phyloP scores from a whole-genome alignment of 2,797 vertebrate genomes.

The Hydrolagus colliei region DNA sequence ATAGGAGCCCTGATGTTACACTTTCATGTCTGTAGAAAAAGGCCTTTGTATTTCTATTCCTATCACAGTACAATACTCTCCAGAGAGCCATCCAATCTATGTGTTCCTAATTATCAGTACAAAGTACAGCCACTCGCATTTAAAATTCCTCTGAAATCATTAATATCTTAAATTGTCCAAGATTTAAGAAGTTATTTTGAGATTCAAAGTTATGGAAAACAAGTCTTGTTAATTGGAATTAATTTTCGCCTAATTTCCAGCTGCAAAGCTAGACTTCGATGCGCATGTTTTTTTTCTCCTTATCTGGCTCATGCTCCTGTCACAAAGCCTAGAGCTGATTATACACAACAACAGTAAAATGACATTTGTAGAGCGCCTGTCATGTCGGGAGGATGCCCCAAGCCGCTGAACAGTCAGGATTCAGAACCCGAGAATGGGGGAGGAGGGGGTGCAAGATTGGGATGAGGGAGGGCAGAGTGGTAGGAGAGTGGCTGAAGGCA shows the following conservation, averaged over 20 bases:
- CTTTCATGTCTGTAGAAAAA: conserved; percentile 25
- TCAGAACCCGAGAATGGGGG: no score
- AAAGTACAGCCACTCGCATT: conserved; percentile 35
- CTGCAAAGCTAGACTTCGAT: not conserved
- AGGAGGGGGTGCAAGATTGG: no score
- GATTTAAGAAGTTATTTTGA: conserved; percentile 42
- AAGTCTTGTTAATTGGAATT: conserved; percentile 2
- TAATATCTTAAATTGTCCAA: conserved; percentile 52
- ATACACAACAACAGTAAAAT: no score
- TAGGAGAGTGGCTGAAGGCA: no score
- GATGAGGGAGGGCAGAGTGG: no score
- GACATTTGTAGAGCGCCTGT: no score
- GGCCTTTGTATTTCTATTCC: not conserved
- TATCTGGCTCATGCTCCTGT: not conserved
- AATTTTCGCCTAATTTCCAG: not conserved
- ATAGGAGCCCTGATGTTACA: conserved; percentile 31
- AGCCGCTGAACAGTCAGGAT: no score
- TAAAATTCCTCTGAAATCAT: conserved; percentile 50
- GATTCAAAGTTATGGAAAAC: not conserved
- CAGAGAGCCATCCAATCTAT: conserved; percentile 37
- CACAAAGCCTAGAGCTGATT: not conserved
- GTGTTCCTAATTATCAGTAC: conserved; percentile 37
- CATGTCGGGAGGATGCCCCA: no score
- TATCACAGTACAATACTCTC: conserved; percentile 19
- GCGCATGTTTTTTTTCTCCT: not conserved